A percentile compares a stretch with the other conserved stretches of the same genome.
Evolutionary conservation across 2,888 invertebrate species (phyloP).

Genomic region (Bellardia pandia): DNA sequence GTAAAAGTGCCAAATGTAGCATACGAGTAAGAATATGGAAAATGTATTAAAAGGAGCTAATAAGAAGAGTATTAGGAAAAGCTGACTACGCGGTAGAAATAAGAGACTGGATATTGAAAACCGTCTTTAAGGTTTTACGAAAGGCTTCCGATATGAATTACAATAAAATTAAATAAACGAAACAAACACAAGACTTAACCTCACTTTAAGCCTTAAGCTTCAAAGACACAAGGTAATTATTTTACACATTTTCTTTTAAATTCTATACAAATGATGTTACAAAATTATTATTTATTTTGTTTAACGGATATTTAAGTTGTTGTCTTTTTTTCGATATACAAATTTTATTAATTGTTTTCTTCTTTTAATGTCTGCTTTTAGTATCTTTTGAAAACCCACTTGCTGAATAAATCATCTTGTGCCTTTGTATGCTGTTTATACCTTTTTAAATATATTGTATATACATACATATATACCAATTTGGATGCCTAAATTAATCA

Average conservation of each 20-base stretch:
- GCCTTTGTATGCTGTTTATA: constrained; percentile 32
- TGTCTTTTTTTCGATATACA: neutral
- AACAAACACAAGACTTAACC: constrained; percentile 54
- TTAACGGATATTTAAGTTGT: neutral
- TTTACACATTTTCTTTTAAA: neutral
- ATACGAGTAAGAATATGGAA: constrained; percentile 52
- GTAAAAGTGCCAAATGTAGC: constrained; percentile 62
- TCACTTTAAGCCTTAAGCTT: constrained; percentile 44
- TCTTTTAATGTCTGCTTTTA: constrained; percentile 46
- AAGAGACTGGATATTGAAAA: constrained; percentile 70
- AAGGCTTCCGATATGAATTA: constrained; percentile 16
- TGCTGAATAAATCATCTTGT: constrained; percentile 17
- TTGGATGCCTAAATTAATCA: constrained; percentile 61
- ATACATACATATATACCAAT: neutral
- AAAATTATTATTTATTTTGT: too few relatives aligned
- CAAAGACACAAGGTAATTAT: constrained; percentile 65
- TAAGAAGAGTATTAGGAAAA: constrained; percentile 19
- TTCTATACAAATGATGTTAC: too few relatives aligned
- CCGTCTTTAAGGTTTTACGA: constrained; percentile 66
- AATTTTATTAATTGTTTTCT: neutral
- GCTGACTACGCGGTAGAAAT: constrained; percentile 23
- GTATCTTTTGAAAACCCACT: neutral
- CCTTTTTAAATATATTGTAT: constrained; percentile 25
- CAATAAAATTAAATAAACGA: constrained; percentile 15
- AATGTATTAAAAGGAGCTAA: constrained; percentile 2